Base-by-base conservation (phyloP, 2,113 vertebrate genomes). In the Oostethus manadensis region DNA sequence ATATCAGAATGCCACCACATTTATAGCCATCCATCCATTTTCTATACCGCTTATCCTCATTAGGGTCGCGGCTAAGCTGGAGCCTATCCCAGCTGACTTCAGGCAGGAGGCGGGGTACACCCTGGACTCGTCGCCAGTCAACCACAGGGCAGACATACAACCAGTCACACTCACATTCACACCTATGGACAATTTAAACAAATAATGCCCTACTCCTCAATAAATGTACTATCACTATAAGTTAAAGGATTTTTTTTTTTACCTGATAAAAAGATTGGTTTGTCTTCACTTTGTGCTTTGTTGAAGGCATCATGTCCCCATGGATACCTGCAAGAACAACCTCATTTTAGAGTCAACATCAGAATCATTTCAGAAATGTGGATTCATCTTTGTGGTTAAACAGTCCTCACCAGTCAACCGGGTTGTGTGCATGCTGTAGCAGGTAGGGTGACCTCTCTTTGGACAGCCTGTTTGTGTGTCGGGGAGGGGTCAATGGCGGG, bases 301-400 rank as follows among this genome's bases (percentile, higher is more conserved):
- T 94, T 90, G 51, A 99, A 96, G 21, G 96, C 95, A 44, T 98
- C 94, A 68, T 92, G 90, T 68, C 94, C 93, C 94, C 95, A 98
- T 8, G 93, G 92, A 83, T 90, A 96, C 94, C 94, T 97, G 68
- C 38, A 42, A 23, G 14, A 66, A 1, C 48, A 59, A 46, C 1
- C 18, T 33, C 0, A 51, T 0, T 18, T 68, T 1, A 17, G 10
- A 46, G 33, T 23, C 18, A 5, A 7, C 2, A 45, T 43, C 16
- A 56, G 38, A 55, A 21, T 15, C 29, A 15, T 40, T 55, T 55
- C 8, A 51, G 16, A 38, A 51, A 21, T 13, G 8, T 23, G 18
- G 42, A 2, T 10, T 4, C 3, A 8, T 48, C 23, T 26, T 1
- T 53, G 17, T 18, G n/a, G 51, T 21, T 29, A 8, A 29, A 49